Evolutionary conservation across 2,113 vertebrate species (phyloP), one percentile per base, ranked within the genome.

Genomic region (Sardina pilchardus): DNA sequence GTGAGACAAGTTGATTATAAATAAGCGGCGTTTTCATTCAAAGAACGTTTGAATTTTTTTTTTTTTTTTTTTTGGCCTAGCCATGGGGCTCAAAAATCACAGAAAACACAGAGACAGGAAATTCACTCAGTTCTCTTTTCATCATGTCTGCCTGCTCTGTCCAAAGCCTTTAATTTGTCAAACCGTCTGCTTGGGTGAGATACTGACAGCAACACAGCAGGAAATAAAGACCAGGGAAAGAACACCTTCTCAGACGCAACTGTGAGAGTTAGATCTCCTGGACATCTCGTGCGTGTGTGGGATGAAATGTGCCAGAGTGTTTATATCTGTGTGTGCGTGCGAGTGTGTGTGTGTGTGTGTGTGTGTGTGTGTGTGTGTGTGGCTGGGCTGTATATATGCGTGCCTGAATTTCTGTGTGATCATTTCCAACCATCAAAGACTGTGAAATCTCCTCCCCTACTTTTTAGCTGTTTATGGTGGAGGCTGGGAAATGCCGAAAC

Each of bases 81-180:
- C 21, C 53, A 59, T 24, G 4, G 4, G 53, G 21, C 53, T 6
- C 53, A 59, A 24, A 19, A 21, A 21, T 59, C 21, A 59, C 21
- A 59, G 19, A 59, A 59, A 67, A 93, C 93, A 94, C 92, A 93
- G 94, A 94, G 95, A 96, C 94, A 96, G 95, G 94, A 96, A 96
- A 95, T 91, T 91, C 92, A 91, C 93, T 91, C 90, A 88, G 91
- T 93, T 89, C 85, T 83, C 17, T n/a, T 82, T 81, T 82, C 87
- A 81, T 84, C 81, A 3, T 3, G 85, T 87, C 94, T 94, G 95
- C 94, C 95, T 42, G 39, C 39, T 95, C 95, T 95, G 94, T 96
- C 93, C 95, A 95, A 95, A 94, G 95, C 95, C 94, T 91, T 93
- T 96, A 95, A 97, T 95, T 95, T 93, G 91, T 91, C 86, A 80